These are phyloP conservation scores for Ashinkailepas kermadecensis DNA, from an alignment of 2,888 invertebrate species.

Conservation along the genomic window DNA sequence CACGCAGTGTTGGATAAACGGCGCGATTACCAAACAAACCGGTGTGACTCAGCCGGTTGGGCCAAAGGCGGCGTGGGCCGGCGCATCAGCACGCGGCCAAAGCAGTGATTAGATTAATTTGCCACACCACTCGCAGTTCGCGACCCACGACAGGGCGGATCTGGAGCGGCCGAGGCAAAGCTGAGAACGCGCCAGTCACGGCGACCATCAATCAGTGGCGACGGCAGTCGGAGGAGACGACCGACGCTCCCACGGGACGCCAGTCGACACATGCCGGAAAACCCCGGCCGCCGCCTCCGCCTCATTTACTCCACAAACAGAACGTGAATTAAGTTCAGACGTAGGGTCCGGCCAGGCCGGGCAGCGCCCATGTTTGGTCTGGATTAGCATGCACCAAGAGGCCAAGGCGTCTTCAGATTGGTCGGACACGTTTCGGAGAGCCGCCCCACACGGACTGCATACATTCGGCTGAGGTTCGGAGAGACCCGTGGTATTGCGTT, in stretches of 20 bases:
- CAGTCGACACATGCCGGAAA: too few species aligned
- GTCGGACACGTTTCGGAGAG: too few species aligned
- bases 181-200: not conserved
- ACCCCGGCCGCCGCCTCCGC: not conserved
- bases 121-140: not conserved
- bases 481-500: too few species aligned
- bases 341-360: not conserved
- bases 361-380: not conserved
- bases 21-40: slow-evolving; percentile 21
- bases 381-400: not conserved
- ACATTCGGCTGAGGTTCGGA: too few species aligned
- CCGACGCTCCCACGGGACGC: too few species aligned
- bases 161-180: not conserved
- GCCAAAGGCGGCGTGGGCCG: slow-evolving; percentile 7
- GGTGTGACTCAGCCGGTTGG: slow-evolving; percentile 13
- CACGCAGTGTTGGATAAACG: slow-evolving; percentile 20
- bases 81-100: not conserved
- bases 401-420: too few species aligned
- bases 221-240: too few species aligned
- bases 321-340: not conserved
- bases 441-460: too few species aligned
- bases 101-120: slow-evolving; percentile 23
- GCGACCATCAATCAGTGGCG: not conserved
- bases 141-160: not conserved
- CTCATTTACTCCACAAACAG: not conserved